A percentile compares a stretch with the other conserved stretches of the same genome.
These are phyloP conservation scores for Cetonia aurata DNA, from an alignment of 2,888 invertebrate species.

Conservation along the genomic window DNA sequence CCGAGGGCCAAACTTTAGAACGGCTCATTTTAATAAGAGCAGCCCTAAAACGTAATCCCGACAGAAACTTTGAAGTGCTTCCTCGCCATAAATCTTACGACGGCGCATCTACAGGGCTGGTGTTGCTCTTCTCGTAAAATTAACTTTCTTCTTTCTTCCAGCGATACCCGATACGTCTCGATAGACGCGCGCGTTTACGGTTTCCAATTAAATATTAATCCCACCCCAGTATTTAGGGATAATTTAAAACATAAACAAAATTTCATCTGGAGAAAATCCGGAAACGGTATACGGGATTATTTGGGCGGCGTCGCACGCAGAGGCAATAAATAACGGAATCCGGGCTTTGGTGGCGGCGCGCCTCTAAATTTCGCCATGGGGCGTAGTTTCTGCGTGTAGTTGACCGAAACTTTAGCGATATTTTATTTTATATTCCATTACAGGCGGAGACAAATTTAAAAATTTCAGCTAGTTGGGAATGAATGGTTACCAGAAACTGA, in stretches of 20 bases:
- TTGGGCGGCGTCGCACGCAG: slow-evolving; percentile 5
- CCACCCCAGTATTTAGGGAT: background rate
- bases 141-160: slow-evolving; percentile 4
- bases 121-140: slow-evolving; percentile 9
- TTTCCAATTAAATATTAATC: slow-evolving; percentile 40
- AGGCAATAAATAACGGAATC: slow-evolving; percentile 17
- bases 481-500: too few relatives aligned
- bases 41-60: too few relatives aligned
- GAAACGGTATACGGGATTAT: slow-evolving; percentile 7
- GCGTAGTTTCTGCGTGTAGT: too few relatives aligned
- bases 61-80: slow-evolving; percentile 13
- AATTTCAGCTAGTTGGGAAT: too few relatives aligned
- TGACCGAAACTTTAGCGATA: too few relatives aligned
- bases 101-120: background rate
- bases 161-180: slow-evolving; percentile 24
- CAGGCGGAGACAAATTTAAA: too few relatives aligned
- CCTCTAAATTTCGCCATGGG: too few relatives aligned
- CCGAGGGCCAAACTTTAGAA: too few relatives aligned
- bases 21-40: background rate
- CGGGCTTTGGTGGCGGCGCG: too few relatives aligned
- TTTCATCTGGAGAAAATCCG: slow-evolving; percentile 25
- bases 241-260: slow-evolving; percentile 38
- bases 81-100: slow-evolving; percentile 20
- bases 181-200: slow-evolving; percentile 13
- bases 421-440: too few relatives aligned